Evolutionary conservation across 2,797 vertebrate genomes (phyloP).

Genomic region (Scomberomorus guttatus): DNA sequence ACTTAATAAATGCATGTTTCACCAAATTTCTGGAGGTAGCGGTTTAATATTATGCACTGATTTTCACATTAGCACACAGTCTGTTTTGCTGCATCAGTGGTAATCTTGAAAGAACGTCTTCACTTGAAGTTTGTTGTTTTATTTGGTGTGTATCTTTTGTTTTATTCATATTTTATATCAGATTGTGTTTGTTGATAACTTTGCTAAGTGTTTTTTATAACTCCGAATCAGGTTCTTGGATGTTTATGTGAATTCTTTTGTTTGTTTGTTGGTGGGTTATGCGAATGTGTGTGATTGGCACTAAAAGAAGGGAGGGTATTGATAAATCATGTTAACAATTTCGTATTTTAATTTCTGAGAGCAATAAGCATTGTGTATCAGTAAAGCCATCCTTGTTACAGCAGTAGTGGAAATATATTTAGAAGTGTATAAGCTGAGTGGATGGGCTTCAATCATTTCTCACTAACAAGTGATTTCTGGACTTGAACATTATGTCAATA

Average conservation of each 20-base stretch:
- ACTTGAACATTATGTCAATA: constrained; percentile 14
- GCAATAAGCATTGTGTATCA: constrained; percentile 72
- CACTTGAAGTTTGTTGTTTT: constrained; percentile 26
- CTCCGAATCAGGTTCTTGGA: constrained; percentile 53
- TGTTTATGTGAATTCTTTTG: constrained; percentile 41
- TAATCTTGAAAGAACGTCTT: constrained; percentile 25
- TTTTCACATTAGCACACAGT: constrained; percentile 43
- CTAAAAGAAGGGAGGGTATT: neutral
- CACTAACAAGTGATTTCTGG: neutral
- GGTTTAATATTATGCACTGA: constrained; percentile 75
- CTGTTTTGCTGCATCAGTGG: constrained; percentile 33
- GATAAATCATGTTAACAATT: constrained; percentile 5
- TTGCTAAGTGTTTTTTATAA: constrained; percentile 62
- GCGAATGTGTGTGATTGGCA: constrained; percentile 7
- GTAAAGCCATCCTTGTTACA: constrained; percentile 36
- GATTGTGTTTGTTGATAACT: constrained; percentile 35
- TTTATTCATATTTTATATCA: constrained; percentile 16
- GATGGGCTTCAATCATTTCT: neutral
- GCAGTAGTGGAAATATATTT: constrained; percentile 15
- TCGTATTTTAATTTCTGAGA: constrained; percentile 44
- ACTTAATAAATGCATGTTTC: constrained; percentile 68
- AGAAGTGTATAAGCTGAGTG: constrained; percentile 19
- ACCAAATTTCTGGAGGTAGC: constrained; percentile 54
- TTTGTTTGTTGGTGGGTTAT: neutral
- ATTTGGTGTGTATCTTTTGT: constrained; percentile 8